phyloP scores from a whole-genome alignment of 2,888 invertebrate genomes.

The Eupsilia transversa region DNA sequence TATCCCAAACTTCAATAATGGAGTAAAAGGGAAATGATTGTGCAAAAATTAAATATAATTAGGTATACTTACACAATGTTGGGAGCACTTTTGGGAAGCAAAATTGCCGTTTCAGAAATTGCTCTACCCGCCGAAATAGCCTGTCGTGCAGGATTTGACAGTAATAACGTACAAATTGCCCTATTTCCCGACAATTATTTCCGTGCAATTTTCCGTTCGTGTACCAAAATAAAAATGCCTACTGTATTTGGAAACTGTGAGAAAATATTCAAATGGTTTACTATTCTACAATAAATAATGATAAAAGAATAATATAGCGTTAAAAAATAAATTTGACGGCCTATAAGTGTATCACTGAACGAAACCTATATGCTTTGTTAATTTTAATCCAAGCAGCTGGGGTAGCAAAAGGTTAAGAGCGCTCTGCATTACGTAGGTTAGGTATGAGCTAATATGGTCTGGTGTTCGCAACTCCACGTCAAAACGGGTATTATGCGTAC shows the following conservation, averaged over 20 bases:
- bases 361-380: not conserved
- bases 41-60: conserved; percentile 31
- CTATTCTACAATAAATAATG: not conserved
- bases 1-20: not conserved
- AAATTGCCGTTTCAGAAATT: conserved; percentile 40
- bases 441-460: too few species aligned
- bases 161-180: conserved; percentile 53
- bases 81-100: conserved; percentile 19
- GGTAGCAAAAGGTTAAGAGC: too few species aligned
- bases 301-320: not conserved
- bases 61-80: conserved; percentile 9
- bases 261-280: not conserved
- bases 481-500: too few species aligned
- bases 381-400: not conserved
- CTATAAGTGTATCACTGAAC: not conserved
- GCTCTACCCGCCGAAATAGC: conserved; percentile 6
- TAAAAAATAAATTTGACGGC: too few species aligned
- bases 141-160: conserved; percentile 29
- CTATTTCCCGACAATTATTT: conserved; percentile 52
- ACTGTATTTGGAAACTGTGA: not conserved
- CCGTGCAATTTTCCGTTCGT: conserved; percentile 32
- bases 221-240: conserved; percentile 6
- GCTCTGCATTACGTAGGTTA: too few species aligned
- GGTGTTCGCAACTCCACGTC: too few species aligned
- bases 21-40: conserved; percentile 36